Evolutionary conservation across 2,888 invertebrate genomes (phyloP), one percentile per base, ranked within the genome.

Genomic region (Melanostoma mellinum): DNA sequence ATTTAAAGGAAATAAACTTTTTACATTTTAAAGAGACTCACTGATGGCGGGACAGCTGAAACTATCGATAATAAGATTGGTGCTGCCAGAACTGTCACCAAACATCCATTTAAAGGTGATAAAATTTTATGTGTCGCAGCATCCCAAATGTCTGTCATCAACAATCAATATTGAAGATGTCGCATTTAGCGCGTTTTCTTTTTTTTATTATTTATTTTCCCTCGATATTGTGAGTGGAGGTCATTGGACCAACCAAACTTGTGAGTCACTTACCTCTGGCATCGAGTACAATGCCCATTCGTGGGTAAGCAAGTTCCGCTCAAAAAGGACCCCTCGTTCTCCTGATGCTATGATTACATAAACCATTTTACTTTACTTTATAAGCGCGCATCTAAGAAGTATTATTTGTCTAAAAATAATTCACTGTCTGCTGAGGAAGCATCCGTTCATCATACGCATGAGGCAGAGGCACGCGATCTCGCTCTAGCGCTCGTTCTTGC

Each of bases 371-470:
- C 33, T 44, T 32, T 50, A 40, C 33, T 63, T 72, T 73, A 60
- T 72, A 58, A 58, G 48, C 30, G 53, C 61, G 9, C 72, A 61
- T 76, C 67, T 76, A 30, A 75, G 55, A 67, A 61, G 61, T 56
- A 74, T 72, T 77, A 20, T 61, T 73, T 73, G 38, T 79, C 74
- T 84, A 84, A 71, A 84, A 84, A 84, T 84, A 84, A 63, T 84
- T 60, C 46, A 44, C 68, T 78, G 68, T 77, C 73, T 72, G 73
- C 48, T 20, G 20, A 72, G 32, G 79, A 84, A 71, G 74, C 84
- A 84, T 84, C 84, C 84, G 84, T 69, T 84, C 74, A 84, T 78
- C 69, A 84, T 74, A 79, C 74, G 36, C 46, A 71, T 58, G 65
- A 65, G 79, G 80, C 80, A 58, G 65, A 65, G 79, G 80, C 80